These are phyloP conservation scores for Agrilus cyanescens DNA, from an alignment of 2,888 invertebrate species.

Conservation along the genomic window DNA sequence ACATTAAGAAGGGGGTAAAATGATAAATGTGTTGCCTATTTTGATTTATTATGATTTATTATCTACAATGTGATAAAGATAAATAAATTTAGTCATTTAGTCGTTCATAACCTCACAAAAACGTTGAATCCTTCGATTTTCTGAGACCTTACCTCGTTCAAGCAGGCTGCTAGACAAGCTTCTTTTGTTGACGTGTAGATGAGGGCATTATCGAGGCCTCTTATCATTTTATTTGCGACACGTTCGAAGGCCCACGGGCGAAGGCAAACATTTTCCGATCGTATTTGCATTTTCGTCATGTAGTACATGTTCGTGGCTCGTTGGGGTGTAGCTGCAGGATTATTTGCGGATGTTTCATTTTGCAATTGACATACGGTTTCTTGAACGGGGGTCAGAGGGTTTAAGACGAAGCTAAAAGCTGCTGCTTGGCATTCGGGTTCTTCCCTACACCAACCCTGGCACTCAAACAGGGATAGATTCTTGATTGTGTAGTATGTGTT, in stretches of 20 bases:
- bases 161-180: slow-evolving; percentile 82
- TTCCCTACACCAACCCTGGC: slow-evolving; percentile 90
- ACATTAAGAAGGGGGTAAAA: too few species aligned
- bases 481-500: slow-evolving; percentile 86
- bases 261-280: slow-evolving; percentile 84
- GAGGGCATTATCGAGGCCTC: slow-evolving; percentile 80
- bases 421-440: slow-evolving; percentile 87
- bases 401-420: slow-evolving; percentile 85
- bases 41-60: too few species aligned
- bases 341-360: slow-evolving; percentile 84
- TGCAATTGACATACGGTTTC: slow-evolving; percentile 84
- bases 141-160: slow-evolving; percentile 60
- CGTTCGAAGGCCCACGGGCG: slow-evolving; percentile 90
- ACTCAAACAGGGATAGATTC: slow-evolving; percentile 85
- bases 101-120: too few species aligned
- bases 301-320: slow-evolving; percentile 86
- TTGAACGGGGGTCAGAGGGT: slow-evolving; percentile 83
- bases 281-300: slow-evolving; percentile 84
- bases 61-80: too few species aligned
- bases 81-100: too few species aligned
- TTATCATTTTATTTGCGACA: slow-evolving; percentile 83
- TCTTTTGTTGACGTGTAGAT: slow-evolving; percentile 92
- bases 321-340: slow-evolving; percentile 73
- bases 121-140: too few species aligned
- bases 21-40: too few species aligned